Base-by-base conservation (phyloP, 2,888 invertebrate species). In the Hypolimnas misippus region DNA sequence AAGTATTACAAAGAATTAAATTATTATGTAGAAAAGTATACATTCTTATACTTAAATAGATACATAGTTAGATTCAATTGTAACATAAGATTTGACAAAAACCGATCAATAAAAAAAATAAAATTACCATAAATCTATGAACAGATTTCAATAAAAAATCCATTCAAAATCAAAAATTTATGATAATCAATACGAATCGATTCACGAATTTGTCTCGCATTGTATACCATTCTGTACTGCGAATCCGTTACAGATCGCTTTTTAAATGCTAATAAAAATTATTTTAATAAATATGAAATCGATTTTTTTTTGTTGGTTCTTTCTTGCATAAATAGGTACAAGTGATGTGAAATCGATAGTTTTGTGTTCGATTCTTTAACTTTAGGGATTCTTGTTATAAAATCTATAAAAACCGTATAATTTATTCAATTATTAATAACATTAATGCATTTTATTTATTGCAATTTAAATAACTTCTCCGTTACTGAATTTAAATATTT, bases 221-320 rank as follows among this genome's bases (percentile, higher is more conserved):
- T 88, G 79, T 89, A 70, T 69, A 62, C 74, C 73, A 75, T 78
- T 82, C 79, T 84, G 79, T 83, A 75, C 70, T 67, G 79, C 81
- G 84, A 88, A 90, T 89, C 87, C 88, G 89, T 87, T 89, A 82
- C 75, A 75, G 76, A 81, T 80, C 80, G 81, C 65, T 57, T 70
- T 68, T 86, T 84, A 82, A 62, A 71, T 69, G 88, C 82, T 83
- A 89, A 89, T 88, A 78, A 57, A 67, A 69, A 67, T 71, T 73
- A 71, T 76, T 38, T 73, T 65, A 78, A 75, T 71, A 68, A 74
- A 79, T 25, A 25, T 25, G 25, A 25, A 25, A 80, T 33, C 80
- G 78, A 82, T 82, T 73, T 71, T n/a, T n/a, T 63, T 73, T 70
- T 68, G 29, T 57, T 82, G 76, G 75, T 73, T 76, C 81, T 70